Percentiles rank a stretch among this genome's conserved stretches.
phyloP scores from a whole-genome alignment of 92 coral and sea anemone species.

The Zoanthus solanderi region DNA sequence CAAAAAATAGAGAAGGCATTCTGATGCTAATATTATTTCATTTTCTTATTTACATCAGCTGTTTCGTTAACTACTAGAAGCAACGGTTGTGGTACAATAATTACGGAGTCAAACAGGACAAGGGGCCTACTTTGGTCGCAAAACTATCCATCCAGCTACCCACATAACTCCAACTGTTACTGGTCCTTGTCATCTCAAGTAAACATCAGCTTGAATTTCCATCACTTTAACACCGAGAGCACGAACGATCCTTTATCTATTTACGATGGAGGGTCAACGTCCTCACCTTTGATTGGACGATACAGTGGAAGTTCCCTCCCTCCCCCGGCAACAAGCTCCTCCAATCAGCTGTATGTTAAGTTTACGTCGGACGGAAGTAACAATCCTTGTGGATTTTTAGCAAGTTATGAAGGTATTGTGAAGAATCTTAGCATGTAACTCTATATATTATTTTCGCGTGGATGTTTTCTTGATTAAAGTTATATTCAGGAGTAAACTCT shows the following conservation, averaged over 20 bases:
- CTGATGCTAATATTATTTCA: no score
- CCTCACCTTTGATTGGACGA: background rate
- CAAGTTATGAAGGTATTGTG: background rate
- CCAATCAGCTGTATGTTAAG: background rate
- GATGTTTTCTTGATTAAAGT: no score
- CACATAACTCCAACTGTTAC: background rate
- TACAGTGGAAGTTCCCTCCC: slow-evolving; percentile 5
- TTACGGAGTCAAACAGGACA: background rate
- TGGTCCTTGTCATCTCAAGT: background rate
- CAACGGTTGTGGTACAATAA: background rate
- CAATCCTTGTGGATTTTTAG: background rate
- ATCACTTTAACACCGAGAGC: background rate
- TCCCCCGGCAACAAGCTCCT: background rate
- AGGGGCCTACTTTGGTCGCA: background rate
- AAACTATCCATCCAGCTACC: background rate
- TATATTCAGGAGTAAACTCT: no score
- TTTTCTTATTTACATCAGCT: background rate
- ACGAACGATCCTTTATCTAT: background rate
- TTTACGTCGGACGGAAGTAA: background rate
- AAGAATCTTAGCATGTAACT: no score
- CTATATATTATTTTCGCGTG: no score
- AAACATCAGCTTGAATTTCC: background rate
- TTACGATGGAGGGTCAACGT: background rate
- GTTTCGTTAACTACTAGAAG: background rate
- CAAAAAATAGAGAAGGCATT: no score